Base-by-base conservation (phyloP, 2,888 invertebrate genomes). In the Drosophila falleni region DNA sequence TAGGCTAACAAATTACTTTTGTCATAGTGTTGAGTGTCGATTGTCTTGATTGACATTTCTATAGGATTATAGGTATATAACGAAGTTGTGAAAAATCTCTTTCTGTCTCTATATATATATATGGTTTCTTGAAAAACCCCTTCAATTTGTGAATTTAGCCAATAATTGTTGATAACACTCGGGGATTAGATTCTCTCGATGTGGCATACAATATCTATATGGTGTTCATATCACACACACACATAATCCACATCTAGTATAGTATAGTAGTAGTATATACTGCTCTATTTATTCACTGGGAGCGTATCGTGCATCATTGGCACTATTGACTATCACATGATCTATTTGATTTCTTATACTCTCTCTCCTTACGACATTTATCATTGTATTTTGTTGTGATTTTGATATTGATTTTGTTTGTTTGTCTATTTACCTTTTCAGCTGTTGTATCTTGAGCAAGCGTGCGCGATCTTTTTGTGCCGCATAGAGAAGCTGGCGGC, bases 391-490 rank as follows among this genome's bases (percentile, higher is more conserved):
- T 60, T 42, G 33, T 49, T 59, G 35, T 53, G 56, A 49, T 51
- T 64, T 33, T 9, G 15, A 33, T 41, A 26, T 42, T 26, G 49
- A 44, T 61, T 76, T 78, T 66, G 54, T 68, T 73, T 73, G 70
- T 42, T 74, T 75, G 46, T 67, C 63, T 84, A 89, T 76, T 92
- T 93, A 93, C 93, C 93, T 93, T 91, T 92, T 92, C 81, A 93
- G 78, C 70, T 90, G 91, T 85, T 92, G 92, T 79, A 93, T 92
- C 84, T 92, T 92, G 66, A 92, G 80, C 70, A 92, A 81, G 74
- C 92, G 91, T 63, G 90, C 91, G 67, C 91, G 90, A 85, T 93
- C 92, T 90, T 91, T 92, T 68, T 93, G 92, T 77, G 91, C 91
- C 46, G 92, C 91, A 78, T 90, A 87, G 66, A 92, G 74, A 66